Evolutionary conservation across 2,113 vertebrate genomes (phyloP).

Genomic region (Lipophrys pholis): DNA sequence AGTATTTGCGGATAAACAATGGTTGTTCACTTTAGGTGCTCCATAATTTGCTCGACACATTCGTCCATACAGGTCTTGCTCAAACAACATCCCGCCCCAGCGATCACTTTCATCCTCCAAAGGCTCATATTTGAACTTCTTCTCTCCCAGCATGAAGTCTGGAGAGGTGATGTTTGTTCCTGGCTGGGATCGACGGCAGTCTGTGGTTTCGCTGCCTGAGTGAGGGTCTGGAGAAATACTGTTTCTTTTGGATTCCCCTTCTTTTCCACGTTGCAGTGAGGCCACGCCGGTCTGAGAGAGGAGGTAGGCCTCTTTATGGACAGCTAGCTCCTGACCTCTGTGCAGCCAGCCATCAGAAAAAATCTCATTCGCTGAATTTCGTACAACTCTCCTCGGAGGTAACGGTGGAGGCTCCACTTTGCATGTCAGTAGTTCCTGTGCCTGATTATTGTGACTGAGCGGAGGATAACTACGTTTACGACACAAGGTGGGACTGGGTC

Average conservation of each 20-base stretch:
- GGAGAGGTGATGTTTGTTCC: slow-evolving; percentile 23
- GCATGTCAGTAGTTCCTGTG: slow-evolving; percentile 36
- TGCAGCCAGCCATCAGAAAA: slow-evolving; percentile 82
- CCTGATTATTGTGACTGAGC: slow-evolving; percentile 10
- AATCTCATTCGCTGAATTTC: slow-evolving; percentile 68
- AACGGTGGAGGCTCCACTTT: slow-evolving; percentile 75
- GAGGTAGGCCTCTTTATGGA: slow-evolving; percentile 83
- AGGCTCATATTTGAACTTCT: slow-evolving; percentile 76
- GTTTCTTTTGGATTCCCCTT: slow-evolving; percentile 63
- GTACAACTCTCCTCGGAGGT: slow-evolving; percentile 73
- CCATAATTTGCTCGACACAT: slow-evolving; percentile 53
- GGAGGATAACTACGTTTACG: slow-evolving; percentile 22
- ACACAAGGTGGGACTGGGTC: slow-evolving; percentile 35
- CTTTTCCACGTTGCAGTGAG: slow-evolving; percentile 72
- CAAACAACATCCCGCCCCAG: slow-evolving; percentile 74
- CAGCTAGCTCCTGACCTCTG: slow-evolving; percentile 81
- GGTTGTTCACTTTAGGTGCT: slow-evolving; percentile 44
- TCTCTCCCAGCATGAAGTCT: slow-evolving; percentile 48
- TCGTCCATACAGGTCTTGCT: slow-evolving; percentile 75
- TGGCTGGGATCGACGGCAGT: slow-evolving; percentile 35
- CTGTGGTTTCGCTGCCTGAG: slow-evolving; percentile 44
- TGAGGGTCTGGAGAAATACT: slow-evolving; percentile 56
- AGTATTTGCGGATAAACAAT: slow-evolving; percentile 17
- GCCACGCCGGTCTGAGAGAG: slow-evolving; percentile 82
- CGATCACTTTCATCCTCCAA: slow-evolving; percentile 63